Percentiles rank a stretch among this genome's conserved stretches.
Conservation (phyloP, 2,797 vertebrate genomes). For the Sebastes steindachneri region DNA sequence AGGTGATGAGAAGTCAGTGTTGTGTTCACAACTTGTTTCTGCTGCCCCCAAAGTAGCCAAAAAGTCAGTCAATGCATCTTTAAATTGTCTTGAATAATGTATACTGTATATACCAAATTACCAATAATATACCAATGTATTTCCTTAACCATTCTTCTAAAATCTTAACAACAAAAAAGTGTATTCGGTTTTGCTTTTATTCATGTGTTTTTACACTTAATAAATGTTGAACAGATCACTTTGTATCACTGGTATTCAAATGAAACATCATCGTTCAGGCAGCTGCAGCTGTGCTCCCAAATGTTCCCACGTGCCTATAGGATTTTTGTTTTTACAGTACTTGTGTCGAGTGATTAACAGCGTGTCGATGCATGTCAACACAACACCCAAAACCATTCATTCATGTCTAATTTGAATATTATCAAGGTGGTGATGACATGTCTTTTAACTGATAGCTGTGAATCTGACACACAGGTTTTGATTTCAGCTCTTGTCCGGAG, state of each 20-base stretch:
- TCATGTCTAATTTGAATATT: not conserved
- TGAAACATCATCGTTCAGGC: not conserved
- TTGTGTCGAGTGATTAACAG: not conserved
- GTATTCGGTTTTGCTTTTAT: not conserved
- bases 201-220: not conserved
- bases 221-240: not conserved
- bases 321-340: not conserved
- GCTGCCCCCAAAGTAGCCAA: not conserved
- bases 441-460: conserved; percentile 9
- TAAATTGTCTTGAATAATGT: not conserved
- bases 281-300: not conserved
- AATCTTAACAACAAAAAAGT: not conserved
- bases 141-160: not conserved
- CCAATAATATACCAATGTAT: not conserved
- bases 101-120: not conserved
- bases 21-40: not conserved
- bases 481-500: conserved; percentile 80
- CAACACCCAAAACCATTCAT: not conserved
- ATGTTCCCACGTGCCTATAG: not conserved
- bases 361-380: not conserved
- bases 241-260: not conserved
- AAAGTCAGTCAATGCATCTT: not conserved
- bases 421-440: too few species aligned
- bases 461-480: conserved; percentile 74
- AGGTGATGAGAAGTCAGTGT: not conserved